Percentiles rank a stretch among this genome's conserved stretches.
Conservation (phyloP, 2,888 invertebrate species). For the Ennomos erosarius region DNA sequence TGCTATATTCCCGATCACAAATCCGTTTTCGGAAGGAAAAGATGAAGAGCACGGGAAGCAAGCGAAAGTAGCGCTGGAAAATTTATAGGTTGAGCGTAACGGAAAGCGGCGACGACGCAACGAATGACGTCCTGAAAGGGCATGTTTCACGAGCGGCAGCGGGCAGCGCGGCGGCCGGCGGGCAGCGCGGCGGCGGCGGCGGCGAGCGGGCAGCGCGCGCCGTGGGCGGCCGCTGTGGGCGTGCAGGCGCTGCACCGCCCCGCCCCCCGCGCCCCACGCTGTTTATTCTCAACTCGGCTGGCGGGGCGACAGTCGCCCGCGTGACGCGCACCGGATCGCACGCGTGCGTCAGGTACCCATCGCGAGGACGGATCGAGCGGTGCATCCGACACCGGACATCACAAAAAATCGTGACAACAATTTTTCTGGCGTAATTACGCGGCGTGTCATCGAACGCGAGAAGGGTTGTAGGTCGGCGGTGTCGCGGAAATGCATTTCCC, state of each 20-base stretch:
- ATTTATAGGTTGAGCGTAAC: slow-evolving; percentile 30
- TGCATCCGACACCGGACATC: slow-evolving; percentile 76
- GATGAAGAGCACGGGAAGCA: slow-evolving; percentile 14
- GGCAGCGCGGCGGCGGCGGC: slow-evolving; percentile 39
- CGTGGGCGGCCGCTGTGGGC: slow-evolving; percentile 80
- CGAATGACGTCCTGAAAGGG: slow-evolving; percentile 47
- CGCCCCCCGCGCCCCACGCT: slow-evolving; percentile 72
- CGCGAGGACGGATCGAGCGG: slow-evolving; percentile 68
- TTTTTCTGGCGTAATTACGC: slow-evolving; percentile 46
- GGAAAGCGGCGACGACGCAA: slow-evolving; percentile 38
- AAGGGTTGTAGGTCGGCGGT: slow-evolving; percentile 63
- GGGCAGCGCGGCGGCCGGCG: slow-evolving; percentile 34
- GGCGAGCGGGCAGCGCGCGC: slow-evolving; percentile 47
- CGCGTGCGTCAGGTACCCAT: slow-evolving; percentile 71
- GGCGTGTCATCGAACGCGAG: slow-evolving; percentile 47
- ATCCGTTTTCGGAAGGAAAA: slow-evolving; percentile 15
- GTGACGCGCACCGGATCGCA: slow-evolving; percentile 75
- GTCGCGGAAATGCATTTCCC: slow-evolving; percentile 79
- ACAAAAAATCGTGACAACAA: slow-evolving; percentile 58
- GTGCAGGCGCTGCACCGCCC: slow-evolving; percentile 77
- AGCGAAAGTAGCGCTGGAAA: slow-evolving; percentile 35
- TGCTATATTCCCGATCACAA: too few species aligned
- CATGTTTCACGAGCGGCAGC: slow-evolving; percentile 28
- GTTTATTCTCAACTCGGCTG: slow-evolving; percentile 80
- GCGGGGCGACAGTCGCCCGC: slow-evolving; percentile 79